Base-by-base conservation (phyloP, 2,888 invertebrate species). In the Aradus depressus region DNA sequence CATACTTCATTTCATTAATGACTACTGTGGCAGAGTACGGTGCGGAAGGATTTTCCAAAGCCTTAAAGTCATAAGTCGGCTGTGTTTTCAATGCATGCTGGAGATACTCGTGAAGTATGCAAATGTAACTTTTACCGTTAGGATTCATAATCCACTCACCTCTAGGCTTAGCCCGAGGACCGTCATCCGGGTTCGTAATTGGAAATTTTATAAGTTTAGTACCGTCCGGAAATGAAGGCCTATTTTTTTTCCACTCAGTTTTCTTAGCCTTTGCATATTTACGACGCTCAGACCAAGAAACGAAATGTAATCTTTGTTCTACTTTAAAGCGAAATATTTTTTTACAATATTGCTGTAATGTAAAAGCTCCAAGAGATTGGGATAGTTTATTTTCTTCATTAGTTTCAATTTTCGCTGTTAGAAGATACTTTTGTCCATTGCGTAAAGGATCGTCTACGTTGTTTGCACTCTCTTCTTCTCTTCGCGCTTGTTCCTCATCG, bases 41-140 rank as follows among this genome's bases (percentile, higher is more conserved):
- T 0, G 85, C 88, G 4, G 87, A 80, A 2, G 93, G 88, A 72
- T 93, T 93, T 70, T 91, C 89, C 75, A 55, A 42, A 70, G 95
- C 93, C 62, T 84, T 84, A 67, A 92, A 95, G 65, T 85, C 82
- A 68, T 95, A 96, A 1, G 84, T 82, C 1, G 95, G 95, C 62
- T 93, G 92, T 58, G 91, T 88, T 67, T 91, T 87, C 53, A 96
- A 71, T 3, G 92, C 92, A 65, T 95, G 87, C 60, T 96, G 91
- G 32, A 95, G 90, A 70, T 95, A 97, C 69, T 98, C 97, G 69
- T 98, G 97, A 60, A 98, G 75, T 64, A 97, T 92, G 60, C 93
- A 92, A 6, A 97, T 86, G 67, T 86, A 87, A 64, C 91, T 90
- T 70, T 95, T 92, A 1, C 95, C 95, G 64, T 88, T 87, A 54